Percentiles rank a stretch among this genome's conserved stretches.
phyloP scores from a whole-genome alignment of 1,140 invertebrate species.

The Phymorhynchus buccinoides region DNA sequence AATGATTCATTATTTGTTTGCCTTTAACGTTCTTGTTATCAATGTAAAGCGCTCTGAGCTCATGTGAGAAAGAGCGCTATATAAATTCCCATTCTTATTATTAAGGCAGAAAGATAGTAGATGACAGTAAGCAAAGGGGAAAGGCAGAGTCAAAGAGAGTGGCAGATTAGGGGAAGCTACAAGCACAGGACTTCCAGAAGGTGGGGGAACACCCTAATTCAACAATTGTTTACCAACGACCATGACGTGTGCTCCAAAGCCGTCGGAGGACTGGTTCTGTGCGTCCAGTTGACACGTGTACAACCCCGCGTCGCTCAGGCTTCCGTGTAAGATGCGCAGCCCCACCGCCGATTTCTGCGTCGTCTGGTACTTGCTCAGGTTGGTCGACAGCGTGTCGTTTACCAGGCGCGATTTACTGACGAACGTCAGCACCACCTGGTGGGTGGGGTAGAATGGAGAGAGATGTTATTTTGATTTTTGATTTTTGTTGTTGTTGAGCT shows the following conservation, averaged over 20 bases:
- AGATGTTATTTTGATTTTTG: not conserved
- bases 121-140: too few species aligned
- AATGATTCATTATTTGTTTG: too few species aligned
- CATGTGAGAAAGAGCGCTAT: too few species aligned
- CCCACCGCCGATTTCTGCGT: conserved; percentile 16
- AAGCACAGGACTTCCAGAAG: too few species aligned
- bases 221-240: conserved; percentile 35
- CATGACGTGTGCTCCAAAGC: conserved; percentile 34
- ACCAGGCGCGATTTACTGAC: not conserved
- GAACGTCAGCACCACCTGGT: conserved; percentile 37
- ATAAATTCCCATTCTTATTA: too few species aligned
- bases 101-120: too few species aligned
- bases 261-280: not conserved
- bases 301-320: conserved; percentile 24
- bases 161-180: too few species aligned
- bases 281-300: conserved; percentile 39
- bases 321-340: conserved; percentile 13
- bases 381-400: conserved; percentile 3
- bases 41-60: too few species aligned
- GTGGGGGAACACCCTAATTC: too few species aligned
- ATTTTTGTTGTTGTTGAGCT: not conserved
- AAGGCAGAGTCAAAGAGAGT: not conserved
- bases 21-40: too few species aligned
- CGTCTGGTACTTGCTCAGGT: conserved; percentile 25
- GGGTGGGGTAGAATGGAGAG: too few species aligned